Conservation (phyloP, 2,888 invertebrate genomes). For the Dicyrtomina minuta region DNA sequence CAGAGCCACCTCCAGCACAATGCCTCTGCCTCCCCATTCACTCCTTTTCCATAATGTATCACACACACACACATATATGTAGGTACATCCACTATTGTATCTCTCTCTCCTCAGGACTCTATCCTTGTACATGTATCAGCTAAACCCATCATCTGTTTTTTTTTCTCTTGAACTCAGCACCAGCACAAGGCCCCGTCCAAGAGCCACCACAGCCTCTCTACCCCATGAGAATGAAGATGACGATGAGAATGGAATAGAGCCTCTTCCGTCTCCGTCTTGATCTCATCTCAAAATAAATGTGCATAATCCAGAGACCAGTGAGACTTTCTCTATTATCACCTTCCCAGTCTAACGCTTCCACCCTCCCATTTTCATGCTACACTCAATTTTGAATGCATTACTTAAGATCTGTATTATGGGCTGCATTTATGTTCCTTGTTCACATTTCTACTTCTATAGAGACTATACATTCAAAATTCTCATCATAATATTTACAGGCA, state of each 20-base stretch:
- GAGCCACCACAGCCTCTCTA: too few relatives aligned
- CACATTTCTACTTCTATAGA: too few relatives aligned
- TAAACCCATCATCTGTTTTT: not conserved
- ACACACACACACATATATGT: not conserved
- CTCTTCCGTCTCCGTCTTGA: too few relatives aligned
- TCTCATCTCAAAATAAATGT: not conserved
- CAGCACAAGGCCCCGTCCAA: too few relatives aligned
- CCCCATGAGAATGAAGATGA: too few relatives aligned
- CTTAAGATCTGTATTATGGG: too few relatives aligned
- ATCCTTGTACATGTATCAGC: not conserved
- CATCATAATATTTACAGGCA: too few relatives aligned
- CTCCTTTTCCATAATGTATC: not conserved
- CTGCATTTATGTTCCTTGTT: too few relatives aligned
- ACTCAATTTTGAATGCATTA: too few relatives aligned
- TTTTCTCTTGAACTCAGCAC: too few relatives aligned
- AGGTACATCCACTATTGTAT: not conserved
- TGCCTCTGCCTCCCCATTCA: constrained; percentile 1
- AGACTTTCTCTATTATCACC: not conserved
- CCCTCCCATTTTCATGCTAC: not conserved
- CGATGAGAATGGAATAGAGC: too few relatives aligned
- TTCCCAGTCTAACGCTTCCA: not conserved
- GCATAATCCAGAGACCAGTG: constrained; percentile 1
- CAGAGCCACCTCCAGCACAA: constrained; percentile 5
- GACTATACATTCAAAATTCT: too few relatives aligned
- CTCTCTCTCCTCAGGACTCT: not conserved